A percentile compares a stretch with the other conserved stretches of the same genome.
Evolutionary conservation across 2,113 vertebrate genomes (phyloP).

Genomic region (Brienomyrus longianalis): DNA sequence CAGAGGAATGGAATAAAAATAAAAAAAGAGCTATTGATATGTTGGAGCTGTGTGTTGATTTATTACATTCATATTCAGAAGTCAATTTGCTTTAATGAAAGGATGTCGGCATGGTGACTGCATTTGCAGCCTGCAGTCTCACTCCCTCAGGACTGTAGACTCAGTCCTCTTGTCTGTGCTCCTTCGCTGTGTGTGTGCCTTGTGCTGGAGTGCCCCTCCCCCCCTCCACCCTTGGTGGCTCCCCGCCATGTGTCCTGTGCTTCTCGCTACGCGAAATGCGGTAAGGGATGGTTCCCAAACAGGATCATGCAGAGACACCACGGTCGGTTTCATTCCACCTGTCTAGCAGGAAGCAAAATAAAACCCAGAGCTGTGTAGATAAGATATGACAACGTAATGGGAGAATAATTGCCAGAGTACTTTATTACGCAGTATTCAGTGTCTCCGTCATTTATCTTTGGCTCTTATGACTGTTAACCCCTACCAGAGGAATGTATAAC

Average conservation of each 20-base stretch:
- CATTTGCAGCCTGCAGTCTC: not conserved
- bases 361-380: not conserved
- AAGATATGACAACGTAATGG: not conserved
- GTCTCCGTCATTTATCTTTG: not conserved
- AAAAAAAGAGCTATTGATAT: not conserved
- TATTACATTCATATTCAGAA: not conserved
- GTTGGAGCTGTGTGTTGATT: not conserved
- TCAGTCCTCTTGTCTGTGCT: not conserved
- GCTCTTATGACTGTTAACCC: not conserved
- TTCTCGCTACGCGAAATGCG: too few species aligned
- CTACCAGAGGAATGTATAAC: not conserved
- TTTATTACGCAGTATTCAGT: conserved; percentile 6
- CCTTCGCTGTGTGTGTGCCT: not conserved
- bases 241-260: too few species aligned
- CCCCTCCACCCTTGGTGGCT: not conserved
- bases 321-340: not conserved
- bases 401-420: not conserved
- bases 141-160: not conserved
- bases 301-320: not conserved
- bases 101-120: not conserved
- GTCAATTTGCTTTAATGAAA: not conserved
- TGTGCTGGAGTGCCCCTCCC: not conserved
- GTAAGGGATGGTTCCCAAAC: not conserved
- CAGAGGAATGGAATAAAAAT: not conserved
- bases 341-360: not conserved